Evolutionary conservation across 2,797 vertebrate species (phyloP), one percentile per base, ranked within the genome.

Genomic region (Hyperoplus immaculatus): DNA sequence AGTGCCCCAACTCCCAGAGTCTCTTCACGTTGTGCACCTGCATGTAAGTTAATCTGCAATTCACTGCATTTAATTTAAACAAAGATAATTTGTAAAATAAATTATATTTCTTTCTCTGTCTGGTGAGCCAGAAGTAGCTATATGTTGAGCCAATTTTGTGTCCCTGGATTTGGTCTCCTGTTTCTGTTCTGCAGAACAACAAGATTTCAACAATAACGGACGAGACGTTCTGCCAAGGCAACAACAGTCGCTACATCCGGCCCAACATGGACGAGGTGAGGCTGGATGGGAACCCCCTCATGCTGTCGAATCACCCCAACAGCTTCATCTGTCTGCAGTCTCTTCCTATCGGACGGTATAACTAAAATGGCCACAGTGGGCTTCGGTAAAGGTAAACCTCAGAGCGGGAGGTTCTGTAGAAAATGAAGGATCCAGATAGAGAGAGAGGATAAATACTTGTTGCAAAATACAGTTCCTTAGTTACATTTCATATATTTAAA

Each of bases 151-250:
- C 8, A 57, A 77, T 16, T 12, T 55, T 50, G 39, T 83, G 15
- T 66, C 50, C 45, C 78, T 60, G 38, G 15, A 58, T 55, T 29
- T 47, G 12, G 5, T 80, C 39, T 73, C 63, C 18, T 29, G 16
- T 68, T 29, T 66, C 57, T 58, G 5, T 74, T 66, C 89, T 93
- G 59, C 95, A 99, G 97, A 95, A 97, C 89, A 99, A 99, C 93
- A 97, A 96, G 73, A 98, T 99, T 88, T 92, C 93, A 46, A 93
- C 93, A 21, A 92, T 98, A 89, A 96, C 95, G 1, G 97, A 98
- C 4, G 94, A 97, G 71, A 98, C 97, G 0, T 99, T 99, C 95
- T 99, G 97, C 95, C 98, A 96, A 93, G 95, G 96, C 6, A 97
- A 97, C 74, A 92, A 90, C 82, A 97, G 95, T 4, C 87, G 93